These are phyloP conservation scores for Temnothorax longispinosus DNA, from an alignment of 1,140 invertebrate species.

Conservation along the genomic window DNA sequence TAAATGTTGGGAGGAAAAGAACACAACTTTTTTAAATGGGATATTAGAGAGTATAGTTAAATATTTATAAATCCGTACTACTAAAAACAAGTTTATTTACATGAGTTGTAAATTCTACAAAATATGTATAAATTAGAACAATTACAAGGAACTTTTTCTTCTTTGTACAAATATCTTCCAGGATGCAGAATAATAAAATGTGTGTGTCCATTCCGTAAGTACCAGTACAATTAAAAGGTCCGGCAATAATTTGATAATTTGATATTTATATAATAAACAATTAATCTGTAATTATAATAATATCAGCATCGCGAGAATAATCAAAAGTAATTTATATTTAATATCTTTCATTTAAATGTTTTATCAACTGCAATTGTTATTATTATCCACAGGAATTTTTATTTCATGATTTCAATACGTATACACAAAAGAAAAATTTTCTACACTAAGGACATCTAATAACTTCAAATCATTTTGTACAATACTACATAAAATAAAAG, in stretches of 20 bases:
- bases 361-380: not conserved
- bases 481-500: conserved; percentile 3
- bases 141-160: conserved; percentile 57
- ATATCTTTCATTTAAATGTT: not conserved
- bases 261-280: conserved; percentile 35
- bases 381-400: not conserved
- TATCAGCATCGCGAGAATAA: not conserved
- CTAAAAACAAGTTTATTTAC: conserved; percentile 67
- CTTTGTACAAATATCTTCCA: conserved; percentile 40
- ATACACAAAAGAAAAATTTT: conserved; percentile 22
- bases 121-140: conserved; percentile 57
- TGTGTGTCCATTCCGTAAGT: conserved; percentile 40
- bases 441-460: conserved; percentile 5
- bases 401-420: not conserved
- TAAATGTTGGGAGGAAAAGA: not conserved
- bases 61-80: conserved; percentile 50
- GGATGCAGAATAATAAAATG: conserved; percentile 51
- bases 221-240: conserved; percentile 37
- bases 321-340: conserved; percentile 16
- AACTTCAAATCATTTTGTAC: not conserved
- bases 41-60: conserved; percentile 45
- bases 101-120: conserved; percentile 51
- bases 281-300: conserved; percentile 38
- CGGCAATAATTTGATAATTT: conserved; percentile 19
- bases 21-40: conserved; percentile 7